Conservation (phyloP, 2,888 invertebrate species). For the Calameuta filiformis region DNA sequence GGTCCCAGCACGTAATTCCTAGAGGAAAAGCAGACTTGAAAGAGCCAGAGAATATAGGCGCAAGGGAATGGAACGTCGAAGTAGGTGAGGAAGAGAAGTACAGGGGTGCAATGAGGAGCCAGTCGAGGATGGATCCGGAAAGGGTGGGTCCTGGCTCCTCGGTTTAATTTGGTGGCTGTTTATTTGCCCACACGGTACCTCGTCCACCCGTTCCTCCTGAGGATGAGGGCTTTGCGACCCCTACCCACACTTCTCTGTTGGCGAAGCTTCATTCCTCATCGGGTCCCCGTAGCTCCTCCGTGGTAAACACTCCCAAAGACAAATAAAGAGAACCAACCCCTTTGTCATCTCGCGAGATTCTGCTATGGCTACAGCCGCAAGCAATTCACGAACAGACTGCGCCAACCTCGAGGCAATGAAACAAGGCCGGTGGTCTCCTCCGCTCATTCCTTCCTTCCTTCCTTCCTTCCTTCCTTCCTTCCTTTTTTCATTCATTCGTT, state of each 20-base stretch:
- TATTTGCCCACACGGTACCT: slow-evolving; percentile 22
- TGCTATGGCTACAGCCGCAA: slow-evolving; percentile 15
- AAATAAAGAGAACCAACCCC: slow-evolving; percentile 11
- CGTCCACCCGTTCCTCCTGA: neutral
- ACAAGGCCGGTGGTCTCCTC: neutral
- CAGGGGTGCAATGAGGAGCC: neutral
- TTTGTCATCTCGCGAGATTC: slow-evolving; percentile 10
- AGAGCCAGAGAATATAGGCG: neutral
- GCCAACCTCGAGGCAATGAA: slow-evolving; percentile 11
- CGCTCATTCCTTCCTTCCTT: neutral
- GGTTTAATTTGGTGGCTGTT: slow-evolving; percentile 25
- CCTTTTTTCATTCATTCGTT: neutral
- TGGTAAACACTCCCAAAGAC: slow-evolving; percentile 6
- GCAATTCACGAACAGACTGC: slow-evolving; percentile 23
- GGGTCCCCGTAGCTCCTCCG: neutral
- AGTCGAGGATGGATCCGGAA: neutral
- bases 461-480: neutral
- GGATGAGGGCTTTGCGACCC: neutral
- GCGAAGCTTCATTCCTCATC: slow-evolving; percentile 7
- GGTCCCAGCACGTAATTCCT: neutral
- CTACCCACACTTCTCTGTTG: neutral
- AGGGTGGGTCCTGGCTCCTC: slow-evolving; percentile 8
- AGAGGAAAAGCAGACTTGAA: neutral
- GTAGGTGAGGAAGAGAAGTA: neutral
- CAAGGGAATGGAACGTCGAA: neutral